Evolutionary conservation across 1,140 invertebrate species (phyloP), one percentile per base, ranked within the genome.

Genomic region (Myzus persicae): DNA sequence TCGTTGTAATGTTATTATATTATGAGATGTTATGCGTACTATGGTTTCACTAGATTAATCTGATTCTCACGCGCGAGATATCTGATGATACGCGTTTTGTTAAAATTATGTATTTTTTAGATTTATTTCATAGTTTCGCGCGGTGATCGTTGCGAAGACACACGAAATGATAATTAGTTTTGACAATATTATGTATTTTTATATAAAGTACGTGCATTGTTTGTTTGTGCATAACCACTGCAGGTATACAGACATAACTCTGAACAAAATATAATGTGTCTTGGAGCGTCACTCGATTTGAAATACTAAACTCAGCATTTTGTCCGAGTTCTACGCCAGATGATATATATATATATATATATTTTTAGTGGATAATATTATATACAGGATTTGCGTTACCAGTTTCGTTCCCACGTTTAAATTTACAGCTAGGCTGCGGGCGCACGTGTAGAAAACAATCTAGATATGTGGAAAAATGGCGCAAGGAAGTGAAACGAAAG

Each of bases 401-500:
- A 40, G 6, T 82, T 31, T 42, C 8, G 31, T 89, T 89, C 88
- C 26, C 88, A 54, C 88, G 88, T 38, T 89, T 26, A 38, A 22
- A 24, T 26, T 24, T 11, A 48, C 18, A 81, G 44, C 3, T 88
- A 88, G 20, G 48, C 2, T 38, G 36, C 59, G 22, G 11, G 4
- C 6, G 9, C 59, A 48, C 18, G 18, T 3, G 31, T 89, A 51
- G 36, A 89, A 51, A 89, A 36, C 44, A 7, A 36, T 26, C 40
- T 48, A 20, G 46, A 11, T 11, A 0, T 40, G n/a, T 48, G n/a
- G 46, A 84, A 76, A 76, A 84, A 40, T 84, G 22, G 24, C 38
- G 22, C 24, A 26, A 89, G 44, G 44, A 48, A 51, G 87, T 38
- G n/a, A 89, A 89, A 51, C 22, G n/a, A 89, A 89, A 89, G 87